phyloP scores from a whole-genome alignment of 2,113 vertebrate genomes.

The Bagarius yarrelli region DNA sequence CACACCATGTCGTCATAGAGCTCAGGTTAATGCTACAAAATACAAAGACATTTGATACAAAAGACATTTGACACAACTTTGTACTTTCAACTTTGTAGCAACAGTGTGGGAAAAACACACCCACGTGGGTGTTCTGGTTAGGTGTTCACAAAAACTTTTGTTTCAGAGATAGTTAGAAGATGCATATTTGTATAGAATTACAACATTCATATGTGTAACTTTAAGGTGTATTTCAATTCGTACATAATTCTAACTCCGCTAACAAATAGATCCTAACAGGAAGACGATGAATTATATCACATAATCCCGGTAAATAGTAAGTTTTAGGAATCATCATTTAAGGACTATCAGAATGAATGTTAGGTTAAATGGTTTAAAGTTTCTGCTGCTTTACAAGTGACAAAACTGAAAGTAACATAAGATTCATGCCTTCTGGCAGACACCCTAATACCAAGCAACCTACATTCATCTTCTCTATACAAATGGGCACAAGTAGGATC shows the following conservation, averaged over 20 bases:
- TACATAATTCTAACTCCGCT: neutral
- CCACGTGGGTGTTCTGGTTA: no score
- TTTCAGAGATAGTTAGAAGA: conserved; percentile 1
- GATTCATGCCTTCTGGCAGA: no score
- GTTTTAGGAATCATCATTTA: neutral
- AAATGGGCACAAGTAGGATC: no score
- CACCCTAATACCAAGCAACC: no score
- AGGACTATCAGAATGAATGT: neutral
- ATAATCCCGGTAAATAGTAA: neutral
- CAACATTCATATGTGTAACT: neutral
- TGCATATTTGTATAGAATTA: neutral
- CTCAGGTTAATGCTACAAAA: no score
- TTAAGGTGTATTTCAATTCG: neutral
- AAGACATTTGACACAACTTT: no score
- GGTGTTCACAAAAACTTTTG: neutral
- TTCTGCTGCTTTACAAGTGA: neutral
- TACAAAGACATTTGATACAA: no score
- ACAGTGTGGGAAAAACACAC: no score
- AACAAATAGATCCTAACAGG: neutral
- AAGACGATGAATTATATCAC: neutral
- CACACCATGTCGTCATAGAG: no score
- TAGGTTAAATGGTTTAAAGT: neutral
- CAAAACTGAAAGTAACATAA: neutral
- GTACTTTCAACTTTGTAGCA: no score
- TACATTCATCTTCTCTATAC: no score